Base-by-base conservation (phyloP, 2,113 vertebrate species). In the Mormyrus lacerda region DNA sequence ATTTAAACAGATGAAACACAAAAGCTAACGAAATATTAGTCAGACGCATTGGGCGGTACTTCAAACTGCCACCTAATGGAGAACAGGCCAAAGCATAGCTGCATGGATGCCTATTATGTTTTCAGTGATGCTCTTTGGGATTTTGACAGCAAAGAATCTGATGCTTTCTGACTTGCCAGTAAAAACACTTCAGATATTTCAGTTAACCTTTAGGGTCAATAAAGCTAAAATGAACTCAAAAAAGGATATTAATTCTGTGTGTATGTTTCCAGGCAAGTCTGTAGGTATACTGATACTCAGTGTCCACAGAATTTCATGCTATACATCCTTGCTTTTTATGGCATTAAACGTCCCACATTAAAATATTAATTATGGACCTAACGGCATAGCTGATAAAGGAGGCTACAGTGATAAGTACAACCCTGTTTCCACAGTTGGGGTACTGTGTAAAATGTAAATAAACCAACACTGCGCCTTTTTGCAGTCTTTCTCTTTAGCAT, bases 321-420 rank as follows among this genome's bases (percentile, higher is more conserved):
- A 55, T 42, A 42, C 19, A 42, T 15, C 1, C 17, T 21, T 19
- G 8, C 50, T 2, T 83, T 42, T 58, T 88, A 79, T 13, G 69
- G 58, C 69, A 88, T 51, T 4, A 88, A 88, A 82, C 4, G 24
- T 51, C 76, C 39, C 4, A 58, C n/a, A 58, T 89, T 89, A 55
- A 55, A 89, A 58, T 83, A 83, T 89, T 83, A 53, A 89, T 79
- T 53, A 9, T 55, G 39, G 35, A 83, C 31, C 31, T 83, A 89
- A 55, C 2, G 50, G 69, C 24, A 69, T 15, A 82, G 88, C 73
- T 89, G 48, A 51, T 55, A 35, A 83, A 83, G 50, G 3, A 11
- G 44, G 44, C 88, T 79, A 15, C 27, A 42, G 88, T 31, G 31
- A 24, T 13, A 65, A 65, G 58, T 27, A 65, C n/a, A 27, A 27